Evolutionary conservation across 2,888 invertebrate species (phyloP), one percentile per base, ranked within the genome.

Genomic region (Troides oblongomaculatus): DNA sequence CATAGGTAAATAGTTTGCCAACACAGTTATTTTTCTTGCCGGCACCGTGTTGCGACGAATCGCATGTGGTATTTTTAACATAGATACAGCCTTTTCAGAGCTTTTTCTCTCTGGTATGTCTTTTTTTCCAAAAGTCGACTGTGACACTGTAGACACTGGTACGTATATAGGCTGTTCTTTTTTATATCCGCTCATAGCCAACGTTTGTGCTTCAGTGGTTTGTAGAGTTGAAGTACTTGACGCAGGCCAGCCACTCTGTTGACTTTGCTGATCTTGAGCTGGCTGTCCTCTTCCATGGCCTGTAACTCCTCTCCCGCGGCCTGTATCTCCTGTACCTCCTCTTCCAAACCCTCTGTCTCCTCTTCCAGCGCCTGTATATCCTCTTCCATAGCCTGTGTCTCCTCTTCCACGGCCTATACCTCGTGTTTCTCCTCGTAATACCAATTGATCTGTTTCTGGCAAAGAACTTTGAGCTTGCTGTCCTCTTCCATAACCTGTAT

Each of bases 1-100:
- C 73, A 96, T 87, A 25, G 89, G 84, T 64, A 97, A 84, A 83
- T 96, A 96, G 78, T 97, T 97, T 0, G 95, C 94, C 50, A 93
- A 82, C 0, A 96, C 88, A 46, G 65, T 79, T 0, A 94, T 71
- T 0, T 17, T 21, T 58, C 70, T 76, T 3, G 75, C 64, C 0
- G 72, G 74, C 6, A 86, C 83, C 1, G 56, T 86, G 5, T 64
- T 74, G 7, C 85, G 83, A 0, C 94, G 93, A n/a, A 85, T 80
- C 72, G 85, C 90, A 0, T 70, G 69, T 0, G 91, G 90, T 75
- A 90, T 85, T 70, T 76, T 82, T 71, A 78, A 85, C 14, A 77
- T 7, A 18, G 64, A 39, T 21, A 68, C 21, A 64, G 58, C 25
- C 2, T 61, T 53, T 25, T 61, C 61, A 36, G n/a, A 36, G n/a